Evolutionary conservation across 1,140 invertebrate genomes (phyloP).

Genomic region (Drosophila saltans): DNA sequence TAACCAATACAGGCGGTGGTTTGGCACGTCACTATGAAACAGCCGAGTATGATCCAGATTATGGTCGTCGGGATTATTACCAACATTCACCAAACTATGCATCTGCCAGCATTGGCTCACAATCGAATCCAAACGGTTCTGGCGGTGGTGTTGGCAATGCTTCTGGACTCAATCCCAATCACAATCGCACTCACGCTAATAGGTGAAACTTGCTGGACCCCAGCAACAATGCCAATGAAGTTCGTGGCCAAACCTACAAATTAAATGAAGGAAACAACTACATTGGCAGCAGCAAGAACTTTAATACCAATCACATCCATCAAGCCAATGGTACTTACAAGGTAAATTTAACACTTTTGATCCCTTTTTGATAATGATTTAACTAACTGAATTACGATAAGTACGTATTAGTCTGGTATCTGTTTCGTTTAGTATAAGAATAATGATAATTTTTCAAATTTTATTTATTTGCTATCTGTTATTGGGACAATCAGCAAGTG

Average conservation of each 20-base stretch:
- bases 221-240: conserved; percentile 45
- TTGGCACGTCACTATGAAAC: conserved; percentile 65
- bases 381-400: too few species aligned
- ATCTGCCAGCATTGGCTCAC: conserved; percentile 34
- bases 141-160: conserved; percentile 22
- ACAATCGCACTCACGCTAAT: conserved; percentile 82
- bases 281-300: conserved; percentile 33
- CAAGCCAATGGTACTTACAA: conserved; percentile 38
- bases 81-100: conserved; percentile 77
- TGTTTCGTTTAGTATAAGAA: too few species aligned
- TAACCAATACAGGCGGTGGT: conserved; percentile 49
- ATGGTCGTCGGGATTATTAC: conserved; percentile 75
- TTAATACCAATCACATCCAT: conserved; percentile 36
- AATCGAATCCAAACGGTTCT: conserved; percentile 62
- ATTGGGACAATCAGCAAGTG: too few species aligned
- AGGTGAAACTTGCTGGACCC: conserved; percentile 78
- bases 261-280: conserved; percentile 39
- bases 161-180: conserved; percentile 71
- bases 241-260: conserved; percentile 49
- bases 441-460: too few species aligned
- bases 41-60: conserved; percentile 75
- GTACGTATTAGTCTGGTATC: too few species aligned
- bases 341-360: conserved; percentile 30
- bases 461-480: too few species aligned
- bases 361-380: too few species aligned